phyloP scores from a whole-genome alignment of 2,797 vertebrate genomes.

The Alosa sapidissima region DNA sequence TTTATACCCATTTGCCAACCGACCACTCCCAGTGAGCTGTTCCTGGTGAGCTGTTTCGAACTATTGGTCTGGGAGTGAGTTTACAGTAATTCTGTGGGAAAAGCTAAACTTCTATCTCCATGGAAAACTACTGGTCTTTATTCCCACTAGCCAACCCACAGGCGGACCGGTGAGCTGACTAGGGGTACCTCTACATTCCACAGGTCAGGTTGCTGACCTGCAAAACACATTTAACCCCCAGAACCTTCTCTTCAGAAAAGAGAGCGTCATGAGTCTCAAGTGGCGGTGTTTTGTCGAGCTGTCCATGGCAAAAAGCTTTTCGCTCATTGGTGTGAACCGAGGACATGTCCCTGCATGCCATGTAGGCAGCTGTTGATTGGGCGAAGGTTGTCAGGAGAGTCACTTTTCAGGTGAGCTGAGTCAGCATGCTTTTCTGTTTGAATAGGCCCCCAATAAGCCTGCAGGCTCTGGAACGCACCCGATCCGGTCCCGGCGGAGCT shows the following conservation, averaged over 20 bases:
- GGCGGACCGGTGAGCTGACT: neutral
- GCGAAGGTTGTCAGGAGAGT: neutral
- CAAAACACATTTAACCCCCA: neutral
- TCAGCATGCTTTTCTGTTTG: neutral
- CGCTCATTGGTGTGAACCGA: neutral
- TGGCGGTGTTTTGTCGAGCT: neutral
- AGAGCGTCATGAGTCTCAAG: neutral
- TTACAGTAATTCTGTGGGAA: neutral
- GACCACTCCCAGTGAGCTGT: too few species aligned
- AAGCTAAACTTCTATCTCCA: neutral
- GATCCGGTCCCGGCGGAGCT: neutral
- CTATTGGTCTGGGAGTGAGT: neutral
- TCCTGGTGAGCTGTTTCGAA: too few species aligned
- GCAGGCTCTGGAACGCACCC: neutral
- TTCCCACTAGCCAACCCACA: neutral
- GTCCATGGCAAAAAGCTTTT: neutral
- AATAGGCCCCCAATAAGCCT: neutral
- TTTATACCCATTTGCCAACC: too few species aligned
- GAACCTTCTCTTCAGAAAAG: slow-evolving; percentile 18
- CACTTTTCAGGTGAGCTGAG: neutral
- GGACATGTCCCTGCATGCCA: neutral
- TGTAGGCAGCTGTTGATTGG: neutral
- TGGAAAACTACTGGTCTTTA: neutral
- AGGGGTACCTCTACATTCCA: neutral
- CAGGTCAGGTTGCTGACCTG: neutral